phyloP scores from a whole-genome alignment of 2,797 vertebrate genomes.

The Pterois miles region DNA sequence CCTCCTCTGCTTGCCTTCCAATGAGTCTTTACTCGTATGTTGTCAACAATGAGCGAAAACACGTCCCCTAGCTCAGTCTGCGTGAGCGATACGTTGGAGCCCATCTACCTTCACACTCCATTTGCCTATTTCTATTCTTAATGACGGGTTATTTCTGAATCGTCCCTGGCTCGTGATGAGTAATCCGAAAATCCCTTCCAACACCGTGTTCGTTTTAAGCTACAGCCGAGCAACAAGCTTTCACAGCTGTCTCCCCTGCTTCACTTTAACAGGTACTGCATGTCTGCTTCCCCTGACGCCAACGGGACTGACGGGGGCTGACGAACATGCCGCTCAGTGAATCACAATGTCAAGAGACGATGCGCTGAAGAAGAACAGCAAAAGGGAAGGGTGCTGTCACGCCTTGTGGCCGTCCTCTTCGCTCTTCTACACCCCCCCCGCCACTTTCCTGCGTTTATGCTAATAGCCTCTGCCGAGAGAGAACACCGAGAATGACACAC shows the following conservation, averaged over 20 bases:
- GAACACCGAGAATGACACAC: conserved; percentile 51
- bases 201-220: conserved; percentile 66
- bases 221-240: conserved; percentile 75
- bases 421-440: conserved; percentile 35
- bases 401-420: conserved; percentile 66
- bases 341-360: conserved; percentile 70
- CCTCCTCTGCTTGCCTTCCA: conserved; percentile 15
- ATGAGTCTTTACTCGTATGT: conserved; percentile 24
- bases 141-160: conserved; percentile 70
- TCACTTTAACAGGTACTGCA: conserved; percentile 77
- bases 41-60: conserved; percentile 19
- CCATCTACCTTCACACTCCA: conserved; percentile 53
- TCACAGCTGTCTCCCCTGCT: conserved; percentile 78
- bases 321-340: conserved; percentile 60
- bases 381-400: conserved; percentile 67
- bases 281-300: conserved; percentile 54
- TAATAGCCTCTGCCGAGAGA: conserved; percentile 67
- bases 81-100: conserved; percentile 2
- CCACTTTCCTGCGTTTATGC: conserved; percentile 60
- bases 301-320: conserved; percentile 64
- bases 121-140: conserved; percentile 63
- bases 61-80: not conserved
- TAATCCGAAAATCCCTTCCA: conserved; percentile 77
- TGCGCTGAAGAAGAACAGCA: conserved; percentile 59
- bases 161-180: conserved; percentile 64